These are phyloP conservation scores for Archips xylosteana DNA, from an alignment of 2,888 invertebrate species.

Conservation along the genomic window DNA sequence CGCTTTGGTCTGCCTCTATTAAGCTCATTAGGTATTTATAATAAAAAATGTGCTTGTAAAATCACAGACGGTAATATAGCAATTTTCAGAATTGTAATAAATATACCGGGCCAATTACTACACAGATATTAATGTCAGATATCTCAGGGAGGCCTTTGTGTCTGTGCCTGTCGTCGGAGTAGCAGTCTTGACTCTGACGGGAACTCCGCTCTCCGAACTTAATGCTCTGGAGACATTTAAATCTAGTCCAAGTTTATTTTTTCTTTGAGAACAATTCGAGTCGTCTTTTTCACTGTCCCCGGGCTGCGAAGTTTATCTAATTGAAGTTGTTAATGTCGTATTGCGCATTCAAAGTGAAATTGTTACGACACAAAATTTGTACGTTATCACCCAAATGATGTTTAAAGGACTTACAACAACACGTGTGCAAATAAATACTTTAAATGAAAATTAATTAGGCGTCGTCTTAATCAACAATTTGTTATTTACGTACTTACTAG, in stretches of 20 bases:
- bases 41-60: too few relatives aligned
- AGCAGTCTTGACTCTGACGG: conserved; percentile 56
- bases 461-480: too few relatives aligned
- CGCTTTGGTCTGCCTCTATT: too few relatives aligned
- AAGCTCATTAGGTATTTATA: too few relatives aligned
- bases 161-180: conserved; percentile 43
- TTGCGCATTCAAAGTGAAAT: conserved; percentile 18
- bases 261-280: conserved; percentile 62
- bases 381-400: not conserved
- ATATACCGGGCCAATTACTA: not conserved
- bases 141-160: conserved; percentile 22
- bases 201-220: conserved; percentile 56
- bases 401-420: not conserved
- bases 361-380: conserved; percentile 3
- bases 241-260: conserved; percentile 63
- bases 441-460: too few relatives aligned
- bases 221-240: conserved; percentile 75
- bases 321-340: conserved; percentile 59
- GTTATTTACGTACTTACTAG: too few relatives aligned
- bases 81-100: too few relatives aligned
- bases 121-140: not conserved
- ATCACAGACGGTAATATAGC: too few relatives aligned
- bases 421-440: too few relatives aligned
- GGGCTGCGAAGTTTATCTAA: conserved; percentile 61
- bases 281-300: conserved; percentile 51